phyloP scores from a whole-genome alignment of 2,797 vertebrate genomes.

The Pipistrellus pygmaeus region DNA sequence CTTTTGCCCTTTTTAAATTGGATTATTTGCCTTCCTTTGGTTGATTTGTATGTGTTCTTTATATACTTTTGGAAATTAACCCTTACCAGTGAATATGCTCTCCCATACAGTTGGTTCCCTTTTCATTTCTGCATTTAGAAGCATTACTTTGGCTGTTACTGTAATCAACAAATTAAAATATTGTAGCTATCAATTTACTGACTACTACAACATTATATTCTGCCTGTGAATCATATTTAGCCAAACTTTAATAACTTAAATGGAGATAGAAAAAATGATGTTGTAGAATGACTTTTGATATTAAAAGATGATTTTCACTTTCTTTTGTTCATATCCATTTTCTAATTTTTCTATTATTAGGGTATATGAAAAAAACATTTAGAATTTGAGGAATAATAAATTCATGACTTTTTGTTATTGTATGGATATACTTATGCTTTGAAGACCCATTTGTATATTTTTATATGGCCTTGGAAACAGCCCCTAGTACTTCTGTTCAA shows the following conservation, averaged over 20 bases:
- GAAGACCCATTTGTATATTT: not conserved
- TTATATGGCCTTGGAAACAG: not conserved
- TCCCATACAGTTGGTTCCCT: too few relatives aligned
- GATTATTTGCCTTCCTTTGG: too few relatives aligned
- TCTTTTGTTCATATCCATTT: slow-evolving; percentile 28
- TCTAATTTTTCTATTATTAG: not conserved
- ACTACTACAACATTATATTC: not conserved
- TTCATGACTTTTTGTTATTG: not conserved
- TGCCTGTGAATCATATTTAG: not conserved
- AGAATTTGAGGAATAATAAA: not conserved
- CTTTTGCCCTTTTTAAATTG: too few relatives aligned
- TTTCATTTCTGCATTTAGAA: not conserved
- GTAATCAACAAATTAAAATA: not conserved
- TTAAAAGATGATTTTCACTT: not conserved
- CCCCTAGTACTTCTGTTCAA: not conserved
- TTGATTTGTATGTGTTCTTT: too few relatives aligned
- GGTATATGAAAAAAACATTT: not conserved
- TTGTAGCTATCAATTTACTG: not conserved
- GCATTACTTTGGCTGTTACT: not conserved
- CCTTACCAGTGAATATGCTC: too few relatives aligned
- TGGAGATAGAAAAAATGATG: not conserved
- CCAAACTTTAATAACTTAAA: not conserved
- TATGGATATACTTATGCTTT: not conserved
- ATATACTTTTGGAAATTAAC: too few relatives aligned
- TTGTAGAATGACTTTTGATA: not conserved